phyloP scores from a whole-genome alignment of 2,113 vertebrate species.

The Austrofundulus limnaeus region DNA sequence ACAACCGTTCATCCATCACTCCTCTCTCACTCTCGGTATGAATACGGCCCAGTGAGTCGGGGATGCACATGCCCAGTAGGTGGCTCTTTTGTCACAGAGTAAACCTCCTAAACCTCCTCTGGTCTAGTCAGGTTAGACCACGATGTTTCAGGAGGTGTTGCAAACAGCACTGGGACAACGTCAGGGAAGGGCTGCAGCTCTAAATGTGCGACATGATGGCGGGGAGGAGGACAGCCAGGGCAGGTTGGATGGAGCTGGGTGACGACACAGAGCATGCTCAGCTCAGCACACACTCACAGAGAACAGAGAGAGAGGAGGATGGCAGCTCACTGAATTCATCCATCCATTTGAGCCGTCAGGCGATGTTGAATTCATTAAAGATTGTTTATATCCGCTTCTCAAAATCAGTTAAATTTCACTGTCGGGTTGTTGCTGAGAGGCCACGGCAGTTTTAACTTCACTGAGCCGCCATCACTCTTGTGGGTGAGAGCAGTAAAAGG shows the following conservation, averaged over 20 bases:
- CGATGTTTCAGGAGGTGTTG: slow-evolving; percentile 64
- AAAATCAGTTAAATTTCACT: background rate
- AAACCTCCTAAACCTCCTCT: slow-evolving; percentile 70
- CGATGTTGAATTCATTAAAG: background rate
- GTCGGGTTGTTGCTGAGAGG: background rate
- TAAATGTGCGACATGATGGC: slow-evolving; percentile 78
- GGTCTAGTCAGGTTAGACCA: slow-evolving; percentile 70
- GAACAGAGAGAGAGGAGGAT: slow-evolving; percentile 89
- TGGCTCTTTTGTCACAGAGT: slow-evolving; percentile 58
- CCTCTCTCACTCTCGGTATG: slow-evolving; percentile 58
- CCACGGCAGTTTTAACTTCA: slow-evolving; percentile 70
- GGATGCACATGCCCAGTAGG: slow-evolving; percentile 73
- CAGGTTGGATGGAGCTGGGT: slow-evolving; percentile 53
- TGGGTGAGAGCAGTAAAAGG: slow-evolving; percentile 92
- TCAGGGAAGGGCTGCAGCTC: slow-evolving; percentile 83
- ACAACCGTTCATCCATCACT: slow-evolving; percentile 38
- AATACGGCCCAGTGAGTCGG: slow-evolving; percentile 82
- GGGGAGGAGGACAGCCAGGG: slow-evolving; percentile 53
- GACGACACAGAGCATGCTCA: slow-evolving; percentile 85
- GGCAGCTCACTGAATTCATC: slow-evolving; percentile 92
- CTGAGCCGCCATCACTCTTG: slow-evolving; percentile 96
- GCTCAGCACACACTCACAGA: slow-evolving; percentile 81
- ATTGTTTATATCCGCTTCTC: background rate
- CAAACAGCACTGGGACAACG: slow-evolving; percentile 76
- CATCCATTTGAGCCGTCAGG: background rate